phyloP scores from a whole-genome alignment of 2,113 vertebrate species.

The Solea senegalensis region DNA sequence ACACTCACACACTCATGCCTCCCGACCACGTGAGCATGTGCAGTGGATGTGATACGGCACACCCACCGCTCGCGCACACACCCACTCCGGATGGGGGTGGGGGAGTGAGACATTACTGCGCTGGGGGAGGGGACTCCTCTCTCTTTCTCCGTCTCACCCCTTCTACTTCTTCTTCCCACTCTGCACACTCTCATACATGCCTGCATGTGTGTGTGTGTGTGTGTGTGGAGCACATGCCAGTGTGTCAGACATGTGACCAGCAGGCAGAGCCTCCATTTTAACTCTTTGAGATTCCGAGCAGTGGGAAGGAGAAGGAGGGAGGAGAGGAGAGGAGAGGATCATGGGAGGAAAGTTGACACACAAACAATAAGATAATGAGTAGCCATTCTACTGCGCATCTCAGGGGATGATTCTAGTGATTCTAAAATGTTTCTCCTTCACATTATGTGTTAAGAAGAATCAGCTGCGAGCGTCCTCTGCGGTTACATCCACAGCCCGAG shows the following conservation, averaged over 20 bases:
- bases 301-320: neutral
- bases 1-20: conserved; percentile 22
- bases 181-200: conserved; percentile 46
- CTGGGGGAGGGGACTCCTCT: conserved; percentile 49
- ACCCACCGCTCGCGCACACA: conserved; percentile 64
- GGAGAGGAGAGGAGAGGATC: neutral
- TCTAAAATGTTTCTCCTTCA: neutral
- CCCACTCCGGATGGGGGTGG: conserved; percentile 41
- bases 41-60: conserved; percentile 75
- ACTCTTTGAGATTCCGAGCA: conserved; percentile 60
- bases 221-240: conserved; percentile 72
- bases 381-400: neutral
- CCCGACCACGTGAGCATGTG: conserved; percentile 62
- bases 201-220: conserved; percentile 46
- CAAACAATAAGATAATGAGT: neutral
- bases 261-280: conserved; percentile 79
- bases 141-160: neutral
- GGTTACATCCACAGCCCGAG: neutral
- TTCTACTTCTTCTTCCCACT: conserved; percentile 4
- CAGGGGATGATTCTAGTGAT: too few species aligned
- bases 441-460: neutral
- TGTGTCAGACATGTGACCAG: conserved; percentile 78
- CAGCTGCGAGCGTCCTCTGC: neutral
- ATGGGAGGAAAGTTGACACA: conserved; percentile 12
- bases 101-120: conserved; percentile 19